Evolutionary conservation across 2,797 vertebrate species (phyloP), one percentile per base, ranked within the genome.

Genomic region (Perdix hodgsoniae): DNA sequence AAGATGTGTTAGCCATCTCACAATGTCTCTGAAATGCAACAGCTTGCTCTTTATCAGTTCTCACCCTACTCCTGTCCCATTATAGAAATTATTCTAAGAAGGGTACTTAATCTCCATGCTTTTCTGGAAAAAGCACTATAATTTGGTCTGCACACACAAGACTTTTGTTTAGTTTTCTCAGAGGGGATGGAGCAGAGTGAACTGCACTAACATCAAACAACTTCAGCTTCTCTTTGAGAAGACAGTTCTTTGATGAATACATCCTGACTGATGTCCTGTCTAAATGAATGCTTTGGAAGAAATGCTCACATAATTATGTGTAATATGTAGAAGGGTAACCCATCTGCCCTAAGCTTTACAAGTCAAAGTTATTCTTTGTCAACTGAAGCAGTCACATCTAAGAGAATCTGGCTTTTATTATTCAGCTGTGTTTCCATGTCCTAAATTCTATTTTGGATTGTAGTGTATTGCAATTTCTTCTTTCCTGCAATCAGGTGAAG

Each of bases 341-440:
- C 21, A 44, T 76, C 14, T 90, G 13, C 37, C 13, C 10, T 74
- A 61, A 67, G 21, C 39, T 93, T 91, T 83, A 82, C n/a, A 82
- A 86, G 15, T 74, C 29, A 57, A 75, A 72, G 6, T 37, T 63
- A 23, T 39, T 84, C 16, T 65, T 86, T 89, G 26, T 86, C 6
- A 23, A 49, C 45, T 72, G 61, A 89, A 93, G n/a, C 7, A 72
- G 26, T 23, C 4, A 3, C 11, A 56, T 83, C 3, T 49, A 77
- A 18, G 26, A 80, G 33, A 17, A 67, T 45, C 11, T 4, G 65
- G 33, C 26, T 50, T 83, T 85, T 81, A 52, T 33, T 74, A 2
- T 66, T 94, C 22, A 45, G 21, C 26, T 67, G 14, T 6, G 10
- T 82, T 91, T 71, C 15, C 23, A 10, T 61, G 61, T 45, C 17